Percentiles rank a stretch among this genome's conserved stretches.
These are phyloP conservation scores for Neodon shergylaensis DNA, from an alignment of 2,113 vertebrate genomes.

Conservation along the genomic window DNA sequence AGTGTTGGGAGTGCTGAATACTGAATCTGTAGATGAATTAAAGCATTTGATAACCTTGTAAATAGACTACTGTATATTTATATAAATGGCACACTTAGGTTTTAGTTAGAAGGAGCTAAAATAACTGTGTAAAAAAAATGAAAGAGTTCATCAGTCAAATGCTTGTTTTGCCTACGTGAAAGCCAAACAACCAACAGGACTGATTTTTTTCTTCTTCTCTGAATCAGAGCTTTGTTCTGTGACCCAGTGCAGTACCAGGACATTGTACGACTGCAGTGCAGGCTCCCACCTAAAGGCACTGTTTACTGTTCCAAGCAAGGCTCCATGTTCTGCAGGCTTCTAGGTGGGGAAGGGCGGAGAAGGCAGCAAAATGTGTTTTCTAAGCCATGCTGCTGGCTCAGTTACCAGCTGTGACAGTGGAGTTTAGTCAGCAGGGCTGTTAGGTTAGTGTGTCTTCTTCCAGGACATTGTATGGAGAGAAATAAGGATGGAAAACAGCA, in stretches of 20 bases:
- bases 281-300: neutral
- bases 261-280: neutral
- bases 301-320: neutral
- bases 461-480: neutral
- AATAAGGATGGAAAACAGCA: neutral
- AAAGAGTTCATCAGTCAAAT: constrained; percentile 49
- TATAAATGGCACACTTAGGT: constrained; percentile 64
- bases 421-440: neutral
- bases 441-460: neutral
- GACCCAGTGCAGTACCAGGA: neutral
- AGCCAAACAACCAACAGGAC: constrained; percentile 51
- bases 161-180: constrained; percentile 73
- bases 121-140: constrained; percentile 66
- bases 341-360: neutral
- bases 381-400: neutral
- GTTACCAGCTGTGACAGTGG: neutral
- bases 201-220: constrained; percentile 17
- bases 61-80: constrained; percentile 66
- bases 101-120: constrained; percentile 65
- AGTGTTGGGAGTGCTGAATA: constrained; percentile 48
- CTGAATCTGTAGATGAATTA: constrained; percentile 68
- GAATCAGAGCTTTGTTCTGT: constrained; percentile 72
- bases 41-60: constrained; percentile 68
- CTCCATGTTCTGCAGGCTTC: neutral
- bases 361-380: neutral